phyloP scores from a whole-genome alignment of 2,113 vertebrate genomes.

The Myrmophylax atrothorax region DNA sequence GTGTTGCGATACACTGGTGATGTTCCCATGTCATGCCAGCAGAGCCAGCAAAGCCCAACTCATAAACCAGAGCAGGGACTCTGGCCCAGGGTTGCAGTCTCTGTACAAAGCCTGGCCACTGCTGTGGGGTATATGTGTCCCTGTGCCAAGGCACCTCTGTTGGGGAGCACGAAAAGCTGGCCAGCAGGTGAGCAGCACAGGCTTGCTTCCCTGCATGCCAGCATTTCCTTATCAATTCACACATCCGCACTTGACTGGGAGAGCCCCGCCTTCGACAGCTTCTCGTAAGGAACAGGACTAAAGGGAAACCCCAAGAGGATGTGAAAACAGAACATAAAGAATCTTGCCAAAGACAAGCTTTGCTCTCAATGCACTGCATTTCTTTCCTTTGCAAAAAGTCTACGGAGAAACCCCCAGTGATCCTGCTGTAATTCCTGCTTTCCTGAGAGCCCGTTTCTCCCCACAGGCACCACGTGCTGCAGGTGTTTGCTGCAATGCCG shows the following conservation, averaged over 20 bases:
- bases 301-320: conserved; percentile 17
- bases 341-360: background rate
- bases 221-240: conserved; percentile 22
- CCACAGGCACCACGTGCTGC: accelerated
- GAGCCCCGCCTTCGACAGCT: background rate
- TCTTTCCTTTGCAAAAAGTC: background rate
- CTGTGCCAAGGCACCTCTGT: background rate
- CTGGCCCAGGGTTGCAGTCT: background rate
- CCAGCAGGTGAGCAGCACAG: accelerated
- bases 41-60: background rate
- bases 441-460: background rate
- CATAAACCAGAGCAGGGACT: background rate
- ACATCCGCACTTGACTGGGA: background rate
- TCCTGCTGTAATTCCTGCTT: background rate
- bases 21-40: background rate
- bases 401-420: background rate
- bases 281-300: background rate
- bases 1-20: background rate
- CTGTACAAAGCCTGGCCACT: background rate
- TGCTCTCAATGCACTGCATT: background rate
- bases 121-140: background rate
- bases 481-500: background rate
- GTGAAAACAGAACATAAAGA: conserved; percentile 3
- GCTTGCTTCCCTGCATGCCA: background rate
- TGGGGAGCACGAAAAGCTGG: background rate